These are phyloP conservation scores for Brachyrhaphis roseni DNA, from an alignment of 2,797 vertebrate genomes.

Conservation along the genomic window DNA sequence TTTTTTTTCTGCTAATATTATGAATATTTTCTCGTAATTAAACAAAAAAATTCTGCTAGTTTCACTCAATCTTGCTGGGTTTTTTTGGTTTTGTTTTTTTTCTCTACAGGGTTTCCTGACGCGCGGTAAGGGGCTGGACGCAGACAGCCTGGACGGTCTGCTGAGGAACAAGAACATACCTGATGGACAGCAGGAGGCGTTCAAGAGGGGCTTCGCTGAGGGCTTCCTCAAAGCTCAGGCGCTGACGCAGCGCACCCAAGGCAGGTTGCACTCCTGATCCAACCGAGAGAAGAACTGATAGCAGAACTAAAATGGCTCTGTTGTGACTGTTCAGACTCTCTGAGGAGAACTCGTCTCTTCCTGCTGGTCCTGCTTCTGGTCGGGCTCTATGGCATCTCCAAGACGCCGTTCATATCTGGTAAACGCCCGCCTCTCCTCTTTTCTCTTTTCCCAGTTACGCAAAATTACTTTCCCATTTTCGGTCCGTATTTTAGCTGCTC, in stretches of 20 bases:
- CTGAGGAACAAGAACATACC: conserved; percentile 92
- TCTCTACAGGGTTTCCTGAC: conserved; percentile 86
- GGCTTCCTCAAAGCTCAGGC: conserved; percentile 96
- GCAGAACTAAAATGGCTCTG: not conserved
- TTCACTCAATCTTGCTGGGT: not conserved
- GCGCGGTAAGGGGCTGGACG: conserved; percentile 86
- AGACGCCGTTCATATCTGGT: conserved; percentile 96
- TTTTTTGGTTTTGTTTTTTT: not conserved
- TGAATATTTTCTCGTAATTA: no score
- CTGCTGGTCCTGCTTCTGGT: conserved; percentile 88
- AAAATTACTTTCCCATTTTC: not conserved
- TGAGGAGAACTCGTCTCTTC: conserved; percentile 91
- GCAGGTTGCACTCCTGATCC: conserved; percentile 56
- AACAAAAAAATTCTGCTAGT: no score
- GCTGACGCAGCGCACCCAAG: conserved; percentile 92
- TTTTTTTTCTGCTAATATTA: no score
- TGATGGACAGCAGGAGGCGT: conserved; percentile 91
- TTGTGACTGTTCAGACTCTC: conserved; percentile 82
- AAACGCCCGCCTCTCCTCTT: conserved; percentile 73
- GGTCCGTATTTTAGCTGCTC: not conserved
- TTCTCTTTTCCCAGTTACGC: not conserved
- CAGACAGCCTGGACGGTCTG: conserved; percentile 89
- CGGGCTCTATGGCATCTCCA: conserved; percentile 91
- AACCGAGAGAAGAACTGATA: not conserved
- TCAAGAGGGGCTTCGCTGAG: conserved; percentile 96